A percentile compares a stretch with the other conserved stretches of the same genome.
Conservation (phyloP, 2,113 vertebrate genomes). For the Aegotheles bennettii region DNA sequence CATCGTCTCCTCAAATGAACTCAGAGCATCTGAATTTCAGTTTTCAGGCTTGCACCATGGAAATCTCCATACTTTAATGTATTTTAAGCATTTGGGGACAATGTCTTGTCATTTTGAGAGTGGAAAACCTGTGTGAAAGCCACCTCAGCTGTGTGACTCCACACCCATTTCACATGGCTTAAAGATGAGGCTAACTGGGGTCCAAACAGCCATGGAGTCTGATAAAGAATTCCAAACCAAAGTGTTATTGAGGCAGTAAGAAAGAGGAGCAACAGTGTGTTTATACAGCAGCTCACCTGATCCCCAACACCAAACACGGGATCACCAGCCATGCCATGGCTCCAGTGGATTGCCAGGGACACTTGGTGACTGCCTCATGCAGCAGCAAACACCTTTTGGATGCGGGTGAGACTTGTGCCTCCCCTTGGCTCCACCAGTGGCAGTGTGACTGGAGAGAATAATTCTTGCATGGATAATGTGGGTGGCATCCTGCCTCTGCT, state of each 20-base stretch:
- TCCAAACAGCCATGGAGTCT: not conserved
- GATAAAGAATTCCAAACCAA: not conserved
- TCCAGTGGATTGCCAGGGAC: not conserved
- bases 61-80: not conserved
- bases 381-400: not conserved
- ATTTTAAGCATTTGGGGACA: not conserved
- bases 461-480: too few relatives aligned
- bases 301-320: not conserved
- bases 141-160: not conserved
- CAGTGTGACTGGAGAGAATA: not conserved
- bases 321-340: not conserved
- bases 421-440: not conserved
- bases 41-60: not conserved
- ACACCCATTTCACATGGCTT: not conserved
- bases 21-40: not conserved
- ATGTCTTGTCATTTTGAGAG: not conserved
- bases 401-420: rapidly evolving
- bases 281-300: not conserved
- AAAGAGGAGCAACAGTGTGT: not conserved
- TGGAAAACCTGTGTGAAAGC: not conserved
- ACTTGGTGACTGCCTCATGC: not conserved
- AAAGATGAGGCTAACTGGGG: not conserved
- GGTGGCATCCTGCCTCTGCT: rapidly evolving
- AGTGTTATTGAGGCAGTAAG: not conserved
- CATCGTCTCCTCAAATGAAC: not conserved